Conservation (phyloP, 2,888 invertebrate genomes). For the Myathropa florea region DNA sequence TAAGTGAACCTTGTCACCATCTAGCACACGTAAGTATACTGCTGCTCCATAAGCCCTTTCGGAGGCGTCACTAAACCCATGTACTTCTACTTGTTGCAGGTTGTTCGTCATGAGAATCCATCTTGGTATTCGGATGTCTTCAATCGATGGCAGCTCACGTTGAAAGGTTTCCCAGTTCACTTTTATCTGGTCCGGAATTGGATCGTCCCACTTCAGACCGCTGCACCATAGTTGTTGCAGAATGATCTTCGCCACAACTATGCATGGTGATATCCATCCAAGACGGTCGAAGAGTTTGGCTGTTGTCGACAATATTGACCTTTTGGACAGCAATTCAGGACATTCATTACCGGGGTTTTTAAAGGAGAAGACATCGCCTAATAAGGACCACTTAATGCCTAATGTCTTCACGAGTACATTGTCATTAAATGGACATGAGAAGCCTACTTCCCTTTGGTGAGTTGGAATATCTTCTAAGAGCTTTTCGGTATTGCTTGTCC, state of each 20-base stretch:
- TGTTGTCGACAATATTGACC: neutral
- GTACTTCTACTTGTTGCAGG: neutral
- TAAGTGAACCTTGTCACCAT: neutral
- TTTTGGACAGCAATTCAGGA: too few species aligned
- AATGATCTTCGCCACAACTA: too few species aligned
- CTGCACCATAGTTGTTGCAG: too few species aligned
- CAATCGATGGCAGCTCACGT: too few species aligned
- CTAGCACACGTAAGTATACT: slow-evolving; percentile 1
- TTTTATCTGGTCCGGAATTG: too few species aligned
- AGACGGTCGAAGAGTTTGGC: slow-evolving; percentile 21
- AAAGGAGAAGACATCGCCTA: slow-evolving; percentile 1
- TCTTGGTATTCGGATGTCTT: too few species aligned
- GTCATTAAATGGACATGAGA: too few species aligned
- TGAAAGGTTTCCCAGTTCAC: too few species aligned
- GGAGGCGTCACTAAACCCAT: neutral
- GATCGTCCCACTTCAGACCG: slow-evolving; percentile 10
- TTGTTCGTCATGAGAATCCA: too few species aligned
- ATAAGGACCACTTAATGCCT: neutral
- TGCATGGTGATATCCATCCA: slow-evolving; percentile 14
- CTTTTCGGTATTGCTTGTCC: neutral
- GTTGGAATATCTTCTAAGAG: slow-evolving; percentile 8
- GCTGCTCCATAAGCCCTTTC: slow-evolving; percentile 13
- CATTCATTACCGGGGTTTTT: neutral
- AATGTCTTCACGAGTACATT: neutral
- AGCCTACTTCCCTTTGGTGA: too few species aligned